Evolutionary conservation across 2,113 vertebrate genomes (phyloP), one percentile per base, ranked within the genome.

Genomic region (Taurulus bubalis): DNA sequence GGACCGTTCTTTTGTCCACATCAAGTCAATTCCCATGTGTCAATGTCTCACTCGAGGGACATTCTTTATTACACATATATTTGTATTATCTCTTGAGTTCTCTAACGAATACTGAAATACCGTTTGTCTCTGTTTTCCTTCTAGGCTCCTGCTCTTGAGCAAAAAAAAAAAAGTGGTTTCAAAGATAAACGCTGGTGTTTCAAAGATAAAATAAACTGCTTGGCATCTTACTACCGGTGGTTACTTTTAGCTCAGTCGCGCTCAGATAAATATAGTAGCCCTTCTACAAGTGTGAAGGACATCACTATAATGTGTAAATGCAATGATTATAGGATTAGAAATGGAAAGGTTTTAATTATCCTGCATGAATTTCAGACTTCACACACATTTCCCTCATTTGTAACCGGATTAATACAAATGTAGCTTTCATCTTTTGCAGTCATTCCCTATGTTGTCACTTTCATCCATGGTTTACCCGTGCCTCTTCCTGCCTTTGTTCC

Each of bases 401-500:
- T 42, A 66, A 9, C 9, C 1, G 28, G 36, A 75, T 32, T 69
- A 65, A 4, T 16, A 66, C n/a, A 12, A 28, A 74, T 36, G 20
- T 71, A 1, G 11, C 60, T 32, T 77, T 66, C 3, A 36, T 79
- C 36, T 38, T 73, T 76, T 24, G 32, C 14, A 64, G 45, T 59
- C 16, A 8, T n/a, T 71, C 24, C 26, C 36, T 40, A 28, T 66
- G 15, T 56, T 76, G 64, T 58, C 72, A 53, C 67, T 84, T 79
- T 83, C 60, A 51, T 70, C 68, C 18, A 40, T 55, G 28, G 22
- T 59, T 81, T 59, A 71, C 24, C 62, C 62, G 58, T 51, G n/a
- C 73, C 56, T 82, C 75, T 90, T 90, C 78, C 82, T 90, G 78
- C 58, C 56, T 87, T 89, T 84, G 87, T 88, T 75, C 15, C 4